Percentiles rank a stretch among this genome's conserved stretches.
Conservation (phyloP, 2,113 vertebrate species). For the Istiophorus platypterus region DNA sequence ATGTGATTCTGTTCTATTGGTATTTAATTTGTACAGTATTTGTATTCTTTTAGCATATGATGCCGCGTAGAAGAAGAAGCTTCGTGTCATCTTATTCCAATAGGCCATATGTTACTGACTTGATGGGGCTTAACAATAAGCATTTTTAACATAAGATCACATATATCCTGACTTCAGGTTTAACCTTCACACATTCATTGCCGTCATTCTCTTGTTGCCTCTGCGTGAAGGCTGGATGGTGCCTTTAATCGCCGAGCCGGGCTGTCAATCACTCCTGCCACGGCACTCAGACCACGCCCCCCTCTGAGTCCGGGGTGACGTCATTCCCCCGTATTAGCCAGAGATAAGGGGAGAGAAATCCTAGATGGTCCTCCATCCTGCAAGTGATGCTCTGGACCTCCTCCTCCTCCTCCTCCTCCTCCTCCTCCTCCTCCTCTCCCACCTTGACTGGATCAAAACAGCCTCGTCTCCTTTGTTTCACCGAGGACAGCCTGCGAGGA, state of each 20-base stretch:
- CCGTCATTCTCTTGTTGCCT: not conserved
- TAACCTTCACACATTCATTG: not conserved
- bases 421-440: constrained; percentile 2
- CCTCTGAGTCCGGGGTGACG: constrained; percentile 69
- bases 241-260: constrained; percentile 69
- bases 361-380: constrained; percentile 56
- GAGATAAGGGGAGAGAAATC: constrained; percentile 53
- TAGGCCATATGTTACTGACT: not conserved
- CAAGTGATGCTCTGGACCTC: constrained; percentile 56
- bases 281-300: constrained; percentile 64
- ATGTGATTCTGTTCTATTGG: not conserved
- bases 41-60: not conserved
- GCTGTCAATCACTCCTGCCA: constrained; percentile 65
- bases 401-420: constrained; percentile 34
- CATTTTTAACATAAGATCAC: not conserved
- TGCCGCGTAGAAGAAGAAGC: not conserved
- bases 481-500: constrained; percentile 24
- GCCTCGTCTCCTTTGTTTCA: constrained; percentile 76
- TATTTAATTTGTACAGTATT: too few relatives aligned
- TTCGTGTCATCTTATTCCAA: not conserved
- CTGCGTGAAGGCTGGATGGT: constrained; percentile 12
- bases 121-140: not conserved
- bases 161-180: not conserved
- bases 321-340: constrained; percentile 73
- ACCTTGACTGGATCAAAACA: constrained; percentile 61